Evolutionary conservation across 1,140 invertebrate species (phyloP), one percentile per base, ranked within the genome.

Genomic region (Maniola jurtina): DNA sequence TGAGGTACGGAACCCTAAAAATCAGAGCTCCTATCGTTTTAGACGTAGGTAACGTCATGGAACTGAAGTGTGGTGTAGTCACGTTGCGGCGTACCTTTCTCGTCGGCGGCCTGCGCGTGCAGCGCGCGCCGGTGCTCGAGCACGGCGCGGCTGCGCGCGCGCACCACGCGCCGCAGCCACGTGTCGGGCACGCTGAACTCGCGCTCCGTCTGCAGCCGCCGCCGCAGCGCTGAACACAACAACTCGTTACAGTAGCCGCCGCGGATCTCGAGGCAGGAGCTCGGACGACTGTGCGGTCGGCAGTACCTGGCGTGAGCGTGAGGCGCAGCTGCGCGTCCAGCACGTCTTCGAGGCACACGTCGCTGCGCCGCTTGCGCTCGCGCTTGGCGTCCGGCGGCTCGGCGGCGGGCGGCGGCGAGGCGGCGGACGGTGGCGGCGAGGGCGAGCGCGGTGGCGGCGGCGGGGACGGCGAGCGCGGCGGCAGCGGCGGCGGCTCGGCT

Each of bases 291-390:
- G n/a, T n/a, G n/a, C n/a, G n/a, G n/a, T n/a, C 13, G 13, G 9
- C 42, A 11, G 9, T n/a, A 45, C 42, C 13, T 9, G 13, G 9
- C 42, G 9, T n/a, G 42, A 45, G 42, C 42, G 13, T n/a, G 42
- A 45, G 9, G 5, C 10, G 42, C 5, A 45, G 9, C 42, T 5
- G 42, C 5, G 9, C 64, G 0, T 58, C 60, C 5, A 71, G 62
- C 10, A 71, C 15, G 8, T 75, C 72, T 6, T 71, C 73, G 1
- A 66, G 9, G 0, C 66, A 58, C 10, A 58, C 47, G 33, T 76
- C 72, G n/a, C 59, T 73, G n/a, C 62, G 58, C 8, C 75, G 60
- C 56, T 81, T 84, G 8, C 80, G 65, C 16, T 76, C 63, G 15
- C 63, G 60, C 56, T 63, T 77, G 15, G 56, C 36, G 11, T 63